phyloP scores from a whole-genome alignment of 2,113 vertebrate species.

The Chlorodrepanis virens region DNA sequence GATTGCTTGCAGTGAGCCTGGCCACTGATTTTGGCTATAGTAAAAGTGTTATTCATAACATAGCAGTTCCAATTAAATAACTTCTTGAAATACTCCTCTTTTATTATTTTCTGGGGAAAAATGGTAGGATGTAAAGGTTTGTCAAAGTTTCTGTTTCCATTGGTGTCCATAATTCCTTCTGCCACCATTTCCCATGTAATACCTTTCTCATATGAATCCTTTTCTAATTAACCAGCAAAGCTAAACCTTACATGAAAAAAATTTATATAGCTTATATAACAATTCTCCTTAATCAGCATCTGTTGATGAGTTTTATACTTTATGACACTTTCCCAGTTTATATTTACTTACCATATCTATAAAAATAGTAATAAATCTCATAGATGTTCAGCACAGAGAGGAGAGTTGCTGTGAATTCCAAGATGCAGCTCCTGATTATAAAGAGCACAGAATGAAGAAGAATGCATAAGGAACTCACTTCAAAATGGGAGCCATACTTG shows the following conservation, averaged over 20 bases:
- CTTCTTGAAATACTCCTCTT: not conserved
- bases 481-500: not conserved
- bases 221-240: not conserved
- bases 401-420: not conserved
- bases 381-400: not conserved
- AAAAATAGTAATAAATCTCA: slow-evolving; percentile 47
- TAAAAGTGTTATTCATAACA: not conserved
- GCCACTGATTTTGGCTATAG: not conserved
- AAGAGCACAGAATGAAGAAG: not conserved
- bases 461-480: not conserved
- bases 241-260: not conserved
- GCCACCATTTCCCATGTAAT: not conserved
- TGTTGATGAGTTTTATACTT: slow-evolving; percentile 33
- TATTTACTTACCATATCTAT: slow-evolving; percentile 36
- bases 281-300: slow-evolving; percentile 43
- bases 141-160: not conserved
- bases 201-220: not conserved
- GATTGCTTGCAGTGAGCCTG: accelerated
- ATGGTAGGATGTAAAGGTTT: not conserved
- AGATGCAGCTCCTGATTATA: not conserved
- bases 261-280: not conserved
- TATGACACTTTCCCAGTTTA: not conserved
- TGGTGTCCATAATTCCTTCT: not conserved
- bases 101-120: not conserved
- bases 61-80: not conserved